A percentile compares a stretch with the other conserved stretches of the same genome.
phyloP scores from a whole-genome alignment of 2,113 vertebrate species.

The Rhea americana region DNA sequence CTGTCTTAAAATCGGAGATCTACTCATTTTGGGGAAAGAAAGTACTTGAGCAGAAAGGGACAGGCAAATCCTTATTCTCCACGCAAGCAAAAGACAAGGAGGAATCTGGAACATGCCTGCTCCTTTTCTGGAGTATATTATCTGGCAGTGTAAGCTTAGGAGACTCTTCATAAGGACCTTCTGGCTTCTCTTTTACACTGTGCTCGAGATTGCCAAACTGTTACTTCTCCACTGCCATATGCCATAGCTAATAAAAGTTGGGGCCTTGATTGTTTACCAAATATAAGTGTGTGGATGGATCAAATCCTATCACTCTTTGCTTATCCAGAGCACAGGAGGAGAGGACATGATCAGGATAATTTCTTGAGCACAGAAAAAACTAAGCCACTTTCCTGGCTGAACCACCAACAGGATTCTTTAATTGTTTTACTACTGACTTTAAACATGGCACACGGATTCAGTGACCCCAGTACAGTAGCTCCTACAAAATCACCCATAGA shows the following conservation, averaged over 20 bases:
- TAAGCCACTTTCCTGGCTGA: not conserved
- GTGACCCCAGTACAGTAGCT: not conserved
- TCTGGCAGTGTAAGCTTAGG: not conserved
- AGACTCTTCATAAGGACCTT: not conserved
- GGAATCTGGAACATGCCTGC: not conserved
- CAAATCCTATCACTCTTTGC: not conserved
- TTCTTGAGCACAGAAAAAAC: not conserved
- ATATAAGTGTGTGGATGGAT: not conserved
- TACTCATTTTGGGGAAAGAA: not conserved
- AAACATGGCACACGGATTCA: not conserved
- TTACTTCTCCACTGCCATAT: slow-evolving; percentile 9
- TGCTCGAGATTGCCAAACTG: slow-evolving; percentile 29
- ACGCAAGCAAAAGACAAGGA: not conserved
- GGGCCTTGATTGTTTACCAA: not conserved
- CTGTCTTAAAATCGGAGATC: not conserved
- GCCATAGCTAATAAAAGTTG: slow-evolving; percentile 2
- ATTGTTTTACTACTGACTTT: not conserved
- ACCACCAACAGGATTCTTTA: not conserved
- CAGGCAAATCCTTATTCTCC: not conserved
- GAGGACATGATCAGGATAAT: not conserved
- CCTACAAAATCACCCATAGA: not conserved
- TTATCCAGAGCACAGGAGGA: not conserved
- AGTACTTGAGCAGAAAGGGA: not conserved
- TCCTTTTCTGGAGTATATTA: not conserved
- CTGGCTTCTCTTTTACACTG: not conserved